Percentiles rank a stretch among this genome's conserved stretches.
phyloP scores from a whole-genome alignment of 2,888 invertebrate genomes.

The Amblyteles armatorius region DNA sequence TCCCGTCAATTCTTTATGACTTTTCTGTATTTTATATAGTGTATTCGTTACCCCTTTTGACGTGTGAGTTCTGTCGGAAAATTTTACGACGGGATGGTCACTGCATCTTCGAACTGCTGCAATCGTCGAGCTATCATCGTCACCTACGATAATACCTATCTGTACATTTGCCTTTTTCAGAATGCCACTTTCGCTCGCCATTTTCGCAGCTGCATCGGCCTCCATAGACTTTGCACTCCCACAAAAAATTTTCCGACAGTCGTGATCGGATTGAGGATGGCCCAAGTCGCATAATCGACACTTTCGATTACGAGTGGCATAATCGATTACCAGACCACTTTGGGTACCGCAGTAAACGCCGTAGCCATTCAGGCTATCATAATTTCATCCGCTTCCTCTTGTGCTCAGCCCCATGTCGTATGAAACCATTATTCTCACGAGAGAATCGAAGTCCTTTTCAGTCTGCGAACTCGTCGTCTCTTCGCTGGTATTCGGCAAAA shows the following conservation, averaged over 20 bases:
- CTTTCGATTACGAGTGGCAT: conserved; percentile 27
- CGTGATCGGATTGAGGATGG: conserved; percentile 18
- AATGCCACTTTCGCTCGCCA: conserved; percentile 10
- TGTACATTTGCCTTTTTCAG: conserved; percentile 36
- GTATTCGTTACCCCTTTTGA: conserved; percentile 41
- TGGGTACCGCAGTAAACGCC: conserved; percentile 69
- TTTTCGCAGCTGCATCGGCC: not conserved
- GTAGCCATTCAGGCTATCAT: conserved; percentile 69
- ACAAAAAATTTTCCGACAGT: conserved; percentile 31
- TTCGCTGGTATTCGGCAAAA: not conserved
- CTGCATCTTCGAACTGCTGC: conserved; percentile 27
- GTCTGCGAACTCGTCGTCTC: not conserved
- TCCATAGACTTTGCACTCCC: conserved; percentile 38
- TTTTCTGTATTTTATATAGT: conserved; percentile 28
- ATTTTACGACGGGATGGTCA: conserved; percentile 28
- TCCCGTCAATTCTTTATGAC: conserved; percentile 35
- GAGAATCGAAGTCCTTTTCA: conserved; percentile 20
- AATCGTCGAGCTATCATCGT: conserved; percentile 52
- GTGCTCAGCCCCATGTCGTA: conserved; percentile 74
- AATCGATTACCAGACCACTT: conserved; percentile 68
- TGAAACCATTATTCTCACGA: conserved; percentile 66
- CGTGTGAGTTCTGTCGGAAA: conserved; percentile 45
- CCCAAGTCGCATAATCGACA: conserved; percentile 34
- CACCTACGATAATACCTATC: conserved; percentile 42
- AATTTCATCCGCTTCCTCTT: conserved; percentile 59